Evolutionary conservation across 2,113 vertebrate genomes (phyloP).

Genomic region (Malurus cyaneus): DNA sequence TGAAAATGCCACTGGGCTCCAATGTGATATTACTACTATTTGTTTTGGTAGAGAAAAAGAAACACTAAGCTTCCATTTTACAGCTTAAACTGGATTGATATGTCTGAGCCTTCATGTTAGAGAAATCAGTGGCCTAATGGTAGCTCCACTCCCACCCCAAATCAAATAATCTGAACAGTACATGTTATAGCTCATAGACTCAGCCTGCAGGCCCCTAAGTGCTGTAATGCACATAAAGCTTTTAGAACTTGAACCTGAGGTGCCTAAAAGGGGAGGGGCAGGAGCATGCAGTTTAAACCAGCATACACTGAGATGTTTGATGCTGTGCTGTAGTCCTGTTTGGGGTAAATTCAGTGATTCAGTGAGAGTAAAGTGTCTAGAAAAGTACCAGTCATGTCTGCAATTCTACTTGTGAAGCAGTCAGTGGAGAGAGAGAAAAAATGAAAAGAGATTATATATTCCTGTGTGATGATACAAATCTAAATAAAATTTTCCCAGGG

Average conservation of each 20-base stretch:
- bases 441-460: neutral
- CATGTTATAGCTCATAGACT: neutral
- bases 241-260: neutral
- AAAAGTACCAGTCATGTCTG: neutral
- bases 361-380: neutral
- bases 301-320: neutral
- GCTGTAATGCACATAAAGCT: neutral
- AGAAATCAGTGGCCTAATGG: neutral
- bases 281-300: neutral
- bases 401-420: neutral
- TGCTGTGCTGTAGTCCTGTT: neutral
- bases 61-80: neutral
- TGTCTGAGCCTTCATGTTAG: neutral
- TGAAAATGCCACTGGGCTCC: neutral
- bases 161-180: neutral
- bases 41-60: neutral
- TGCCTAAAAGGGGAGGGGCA: neutral
- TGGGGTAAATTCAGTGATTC: neutral
- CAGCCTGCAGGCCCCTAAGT: neutral
- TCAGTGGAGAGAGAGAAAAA: neutral
- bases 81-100: neutral
- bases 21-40: neutral
- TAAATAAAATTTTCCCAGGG: neutral
- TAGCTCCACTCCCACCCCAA: neutral
- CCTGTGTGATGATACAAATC: neutral